A percentile compares a stretch with the other conserved stretches of the same genome.
phyloP scores from a whole-genome alignment of 2,888 invertebrate genomes.

The Drosophila rellima region DNA sequence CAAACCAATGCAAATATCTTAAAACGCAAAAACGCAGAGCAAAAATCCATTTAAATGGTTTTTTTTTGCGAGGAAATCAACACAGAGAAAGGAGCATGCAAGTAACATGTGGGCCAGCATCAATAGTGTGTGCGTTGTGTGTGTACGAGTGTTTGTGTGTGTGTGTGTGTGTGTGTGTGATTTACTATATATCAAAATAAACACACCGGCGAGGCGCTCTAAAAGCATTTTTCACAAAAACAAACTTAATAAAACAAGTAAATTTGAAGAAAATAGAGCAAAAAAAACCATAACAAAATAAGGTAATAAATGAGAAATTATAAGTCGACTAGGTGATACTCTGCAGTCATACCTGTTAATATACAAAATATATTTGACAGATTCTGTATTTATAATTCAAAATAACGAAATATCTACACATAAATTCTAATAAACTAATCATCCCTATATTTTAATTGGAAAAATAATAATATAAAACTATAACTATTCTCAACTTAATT shows the following conservation, averaged over 20 bases:
- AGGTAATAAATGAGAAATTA: no score
- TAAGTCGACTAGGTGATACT: background rate
- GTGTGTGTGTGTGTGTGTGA: slow-evolving; percentile 24
- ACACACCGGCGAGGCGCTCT: slow-evolving; percentile 58
- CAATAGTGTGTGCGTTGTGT: slow-evolving; percentile 11
- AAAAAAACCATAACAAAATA: background rate
- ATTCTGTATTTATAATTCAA: no score
- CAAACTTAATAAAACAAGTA: slow-evolving; percentile 50
- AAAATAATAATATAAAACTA: no score
- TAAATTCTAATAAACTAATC: no score
- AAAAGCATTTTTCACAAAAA: slow-evolving; percentile 67
- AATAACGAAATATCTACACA: background rate
- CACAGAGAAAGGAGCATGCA: slow-evolving; percentile 26
- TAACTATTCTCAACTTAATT: no score
- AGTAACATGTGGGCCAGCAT: slow-evolving; percentile 54
- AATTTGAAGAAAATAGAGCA: slow-evolving; percentile 32
- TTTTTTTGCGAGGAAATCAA: slow-evolving; percentile 62
- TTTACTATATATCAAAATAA: slow-evolving; percentile 67
- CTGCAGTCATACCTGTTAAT: background rate
- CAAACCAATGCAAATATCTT: slow-evolving; percentile 56
- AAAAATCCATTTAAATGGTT: slow-evolving; percentile 60
- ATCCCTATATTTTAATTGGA: no score
- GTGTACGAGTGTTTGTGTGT: slow-evolving; percentile 8
- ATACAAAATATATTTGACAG: background rate
- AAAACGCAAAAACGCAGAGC: slow-evolving; percentile 32